Base-by-base conservation (phyloP, 1,140 invertebrate genomes). In the Drosophila dunni region DNA sequence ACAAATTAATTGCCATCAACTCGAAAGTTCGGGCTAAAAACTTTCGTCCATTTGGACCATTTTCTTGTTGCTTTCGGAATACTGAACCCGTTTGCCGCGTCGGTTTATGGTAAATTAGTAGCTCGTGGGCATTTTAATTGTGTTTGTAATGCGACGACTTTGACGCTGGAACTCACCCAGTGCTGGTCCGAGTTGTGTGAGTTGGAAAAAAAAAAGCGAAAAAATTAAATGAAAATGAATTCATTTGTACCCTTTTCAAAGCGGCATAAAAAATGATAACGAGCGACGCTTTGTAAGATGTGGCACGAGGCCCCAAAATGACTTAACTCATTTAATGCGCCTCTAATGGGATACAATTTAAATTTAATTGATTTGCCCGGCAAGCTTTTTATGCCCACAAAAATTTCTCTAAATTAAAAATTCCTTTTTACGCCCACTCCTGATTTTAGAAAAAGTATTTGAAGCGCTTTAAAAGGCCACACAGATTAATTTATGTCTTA, bases 321-420 rank as follows among this genome's bases (percentile, higher is more conserved):
- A 88, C 83, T 88, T 88, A 88, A 88, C 83, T 89, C 83, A 89
- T 88, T 88, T 88, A 88, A 89, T 84, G 85, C 83, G 81, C 68
- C 84, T 89, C 84, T 89, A 89, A 89, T 90, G 84, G 85, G 84
- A 81, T 84, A 85, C 85, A 89, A 89, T 89, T 89, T 89, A 90
- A 90, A 89, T 89, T 89, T 89, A 89, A 89, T 89, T 89, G 84
- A 89, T 89, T 88, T 90, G 85, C 69, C 78, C 62, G 60, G 78
- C 83, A 79, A 89, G 65, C 65, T 82, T 86, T 88, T 89, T 88
- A 88, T 78, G 79, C 54, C 84, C 79, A 60, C 79, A 83, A 71
- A 70, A 85, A 88, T 88, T 86, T 86, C 78, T 76, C 75, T 63
- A 86, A 88, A 86, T 86, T 86, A 88, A 86, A 74, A 86, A 86